phyloP scores from a whole-genome alignment of 2,113 vertebrate species.

The Prionailurus viverrinus region DNA sequence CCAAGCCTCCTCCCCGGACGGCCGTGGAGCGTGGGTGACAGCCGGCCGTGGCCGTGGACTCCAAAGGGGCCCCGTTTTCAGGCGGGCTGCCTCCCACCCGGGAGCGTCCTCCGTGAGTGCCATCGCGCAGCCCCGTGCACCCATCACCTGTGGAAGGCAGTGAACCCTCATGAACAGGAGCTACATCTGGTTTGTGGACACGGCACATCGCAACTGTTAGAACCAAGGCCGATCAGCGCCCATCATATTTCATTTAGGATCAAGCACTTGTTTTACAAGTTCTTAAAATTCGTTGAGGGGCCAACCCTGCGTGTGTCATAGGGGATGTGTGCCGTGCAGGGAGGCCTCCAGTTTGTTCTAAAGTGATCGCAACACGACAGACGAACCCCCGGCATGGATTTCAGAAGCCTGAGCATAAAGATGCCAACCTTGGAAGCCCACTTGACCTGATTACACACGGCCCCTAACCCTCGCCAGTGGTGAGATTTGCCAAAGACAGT shows the following conservation, averaged over 20 bases:
- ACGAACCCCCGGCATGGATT: too few species aligned
- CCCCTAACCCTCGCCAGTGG: too few species aligned
- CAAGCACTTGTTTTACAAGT: background rate
- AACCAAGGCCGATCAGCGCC: too few species aligned
- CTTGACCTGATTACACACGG: background rate
- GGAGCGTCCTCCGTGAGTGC: background rate
- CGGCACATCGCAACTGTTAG: fast-evolving
- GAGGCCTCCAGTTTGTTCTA: background rate
- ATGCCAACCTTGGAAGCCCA: background rate
- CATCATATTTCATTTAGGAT: background rate
- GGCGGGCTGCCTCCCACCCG: too few species aligned
- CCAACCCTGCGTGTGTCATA: fast-evolving
- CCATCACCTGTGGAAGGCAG: background rate
- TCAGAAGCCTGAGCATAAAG: background rate
- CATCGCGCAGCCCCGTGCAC: background rate
- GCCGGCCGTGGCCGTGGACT: background rate
- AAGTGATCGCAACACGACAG: background rate
- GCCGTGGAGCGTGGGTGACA: fast-evolving
- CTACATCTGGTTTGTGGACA: background rate
- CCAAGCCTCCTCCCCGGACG: background rate
- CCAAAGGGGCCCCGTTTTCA: background rate
- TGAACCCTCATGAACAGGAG: background rate
- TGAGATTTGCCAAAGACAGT: background rate
- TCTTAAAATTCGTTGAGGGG: background rate
- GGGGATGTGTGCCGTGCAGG: too few species aligned